Conservation (phyloP, 2,113 vertebrate genomes). For the Istiophorus platypterus region DNA sequence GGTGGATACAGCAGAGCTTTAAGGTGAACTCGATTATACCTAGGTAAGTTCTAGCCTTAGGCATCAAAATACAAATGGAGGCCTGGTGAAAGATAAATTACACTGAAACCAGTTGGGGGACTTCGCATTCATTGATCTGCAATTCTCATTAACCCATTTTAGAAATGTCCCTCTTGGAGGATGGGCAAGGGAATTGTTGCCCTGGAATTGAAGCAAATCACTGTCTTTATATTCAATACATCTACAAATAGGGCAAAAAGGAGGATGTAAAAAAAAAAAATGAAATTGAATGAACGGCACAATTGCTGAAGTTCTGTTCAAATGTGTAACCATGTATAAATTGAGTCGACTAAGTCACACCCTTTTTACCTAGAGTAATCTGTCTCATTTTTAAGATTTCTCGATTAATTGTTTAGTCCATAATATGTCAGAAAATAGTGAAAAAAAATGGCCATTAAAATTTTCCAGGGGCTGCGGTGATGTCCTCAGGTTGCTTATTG, state of each 20-base stretch:
- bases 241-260: slow-evolving; percentile 45
- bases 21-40: slow-evolving; percentile 26
- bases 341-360: not conserved
- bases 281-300: not conserved
- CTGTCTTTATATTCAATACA: slow-evolving; percentile 23
- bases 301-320: not conserved
- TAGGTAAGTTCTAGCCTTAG: slow-evolving; percentile 34
- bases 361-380: not conserved
- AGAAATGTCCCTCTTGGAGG: slow-evolving; percentile 52
- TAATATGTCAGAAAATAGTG: not conserved
- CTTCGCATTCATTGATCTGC: slow-evolving; percentile 70
- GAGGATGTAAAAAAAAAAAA: slow-evolving; percentile 2
- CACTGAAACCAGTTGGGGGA: slow-evolving; percentile 61
- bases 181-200: slow-evolving; percentile 64
- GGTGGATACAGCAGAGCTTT: slow-evolving; percentile 15
- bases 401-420: not conserved
- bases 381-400: not conserved
- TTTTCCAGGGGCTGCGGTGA: not conserved
- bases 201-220: slow-evolving; percentile 60
- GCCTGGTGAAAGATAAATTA: slow-evolving; percentile 65
- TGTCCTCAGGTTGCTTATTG: not conserved
- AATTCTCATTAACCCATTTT: slow-evolving; percentile 81
- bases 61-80: slow-evolving; percentile 36
- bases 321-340: slow-evolving; percentile 2
- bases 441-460: not conserved